These are phyloP conservation scores for Leptodactylus fallax DNA, from an alignment of 2,797 vertebrate genomes.

Conservation along the genomic window DNA sequence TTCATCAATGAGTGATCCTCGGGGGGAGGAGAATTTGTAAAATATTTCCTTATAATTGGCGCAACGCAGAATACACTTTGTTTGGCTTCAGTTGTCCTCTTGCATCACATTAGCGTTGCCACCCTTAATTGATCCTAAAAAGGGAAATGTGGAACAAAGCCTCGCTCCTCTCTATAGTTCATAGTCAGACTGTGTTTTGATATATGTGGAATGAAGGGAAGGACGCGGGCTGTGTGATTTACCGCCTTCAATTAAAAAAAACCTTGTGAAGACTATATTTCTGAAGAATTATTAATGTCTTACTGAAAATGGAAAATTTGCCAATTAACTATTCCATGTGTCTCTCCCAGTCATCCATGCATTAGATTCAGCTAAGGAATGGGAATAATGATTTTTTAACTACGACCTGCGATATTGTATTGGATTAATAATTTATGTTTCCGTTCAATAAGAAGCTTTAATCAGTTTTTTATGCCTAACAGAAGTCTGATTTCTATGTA, in stretches of 20 bases:
- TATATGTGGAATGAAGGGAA: neutral
- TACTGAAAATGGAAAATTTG: constrained; percentile 38
- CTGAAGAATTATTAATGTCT: constrained; percentile 34
- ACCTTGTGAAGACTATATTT: constrained; percentile 21
- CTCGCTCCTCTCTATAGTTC: neutral
- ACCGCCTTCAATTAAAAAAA: constrained; percentile 27
- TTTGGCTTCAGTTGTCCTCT: constrained; percentile 10
- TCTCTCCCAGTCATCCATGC: neutral
- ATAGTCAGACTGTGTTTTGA: constrained; percentile 19
- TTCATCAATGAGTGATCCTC: constrained; percentile 19
- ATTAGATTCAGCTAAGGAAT: constrained; percentile 30
- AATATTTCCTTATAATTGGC: constrained; percentile 6
- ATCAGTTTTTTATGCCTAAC: constrained; percentile 1
- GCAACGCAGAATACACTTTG: neutral
- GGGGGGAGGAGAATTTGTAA: constrained; percentile 4
- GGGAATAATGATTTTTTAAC: constrained; percentile 22
- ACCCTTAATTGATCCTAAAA: constrained; percentile 13
- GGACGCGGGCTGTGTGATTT: constrained; percentile 17
- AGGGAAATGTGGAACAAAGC: neutral
- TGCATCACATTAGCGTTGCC: constrained; percentile 7
- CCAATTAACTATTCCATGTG: constrained; percentile 37
- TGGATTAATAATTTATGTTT: constrained; percentile 43
- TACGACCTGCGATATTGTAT: constrained; percentile 21
- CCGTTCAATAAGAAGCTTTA: constrained; percentile 42
- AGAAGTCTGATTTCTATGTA: constrained; percentile 16